These are phyloP conservation scores for Lasioglossum baleicum DNA, from an alignment of 1,140 invertebrate species.

Conservation along the genomic window DNA sequence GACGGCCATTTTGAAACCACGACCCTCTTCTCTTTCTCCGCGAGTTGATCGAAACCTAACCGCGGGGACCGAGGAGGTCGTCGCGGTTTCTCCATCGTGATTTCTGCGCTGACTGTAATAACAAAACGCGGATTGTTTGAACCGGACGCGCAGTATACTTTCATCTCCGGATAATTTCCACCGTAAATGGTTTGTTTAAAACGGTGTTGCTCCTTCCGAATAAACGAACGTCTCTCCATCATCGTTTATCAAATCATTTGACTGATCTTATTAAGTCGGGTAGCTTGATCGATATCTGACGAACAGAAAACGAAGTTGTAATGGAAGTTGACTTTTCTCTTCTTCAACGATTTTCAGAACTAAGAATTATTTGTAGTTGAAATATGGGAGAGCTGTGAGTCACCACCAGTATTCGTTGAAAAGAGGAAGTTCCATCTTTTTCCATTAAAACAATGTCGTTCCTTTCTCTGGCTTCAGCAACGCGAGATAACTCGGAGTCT, in stretches of 20 bases:
- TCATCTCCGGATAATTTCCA: background rate
- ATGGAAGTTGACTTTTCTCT: too few relatives aligned
- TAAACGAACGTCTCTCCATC: background rate
- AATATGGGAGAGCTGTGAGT: too few relatives aligned
- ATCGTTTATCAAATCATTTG: background rate
- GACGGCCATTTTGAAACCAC: constrained; percentile 42
- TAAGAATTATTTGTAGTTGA: too few relatives aligned
- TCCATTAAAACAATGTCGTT: too few relatives aligned
- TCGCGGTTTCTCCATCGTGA: constrained; percentile 29
- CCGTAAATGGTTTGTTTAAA: background rate
- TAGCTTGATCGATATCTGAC: background rate
- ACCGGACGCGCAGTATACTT: background rate
- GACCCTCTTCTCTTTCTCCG: constrained; percentile 29
- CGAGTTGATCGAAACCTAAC: constrained; percentile 23
- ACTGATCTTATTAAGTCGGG: background rate
- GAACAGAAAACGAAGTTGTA: background rate
- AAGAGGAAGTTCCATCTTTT: too few relatives aligned
- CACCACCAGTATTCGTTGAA: too few relatives aligned
- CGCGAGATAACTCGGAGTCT: too few relatives aligned
- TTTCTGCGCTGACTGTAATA: constrained; percentile 31
- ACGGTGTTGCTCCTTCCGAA: background rate
- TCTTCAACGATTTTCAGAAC: too few relatives aligned
- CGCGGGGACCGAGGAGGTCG: background rate
- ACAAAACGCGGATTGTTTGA: constrained; percentile 19
- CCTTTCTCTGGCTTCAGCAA: too few relatives aligned